Conservation (phyloP, 2,113 vertebrate genomes). For the Vanacampus margaritifer region DNA sequence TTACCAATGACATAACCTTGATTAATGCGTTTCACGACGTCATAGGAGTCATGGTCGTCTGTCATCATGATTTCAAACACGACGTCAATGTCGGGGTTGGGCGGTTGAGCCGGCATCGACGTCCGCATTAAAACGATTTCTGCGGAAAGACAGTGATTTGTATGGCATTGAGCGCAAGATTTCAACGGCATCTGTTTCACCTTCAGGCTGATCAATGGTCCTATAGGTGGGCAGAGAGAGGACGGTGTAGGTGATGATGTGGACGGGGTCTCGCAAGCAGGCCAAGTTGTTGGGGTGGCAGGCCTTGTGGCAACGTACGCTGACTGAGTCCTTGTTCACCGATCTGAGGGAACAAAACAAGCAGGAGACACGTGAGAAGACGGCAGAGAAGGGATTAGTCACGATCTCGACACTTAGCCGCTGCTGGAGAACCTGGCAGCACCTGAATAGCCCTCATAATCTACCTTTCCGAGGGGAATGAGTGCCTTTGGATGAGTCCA, state of each 20-base stretch:
- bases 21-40: slow-evolving; percentile 29
- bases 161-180: not conserved
- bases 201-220: slow-evolving; percentile 22
- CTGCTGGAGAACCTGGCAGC: slow-evolving; percentile 31
- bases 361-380: not conserved
- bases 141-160: slow-evolving; percentile 19
- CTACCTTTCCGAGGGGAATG: slow-evolving; percentile 26
- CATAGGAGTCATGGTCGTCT: slow-evolving; percentile 44
- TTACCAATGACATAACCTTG: slow-evolving; percentile 49
- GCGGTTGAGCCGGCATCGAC: not conserved
- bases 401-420: not conserved
- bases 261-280: slow-evolving; percentile 28
- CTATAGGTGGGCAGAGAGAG: slow-evolving; percentile 47
- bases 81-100: slow-evolving; percentile 18
- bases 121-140: slow-evolving; percentile 52
- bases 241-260: slow-evolving; percentile 39
- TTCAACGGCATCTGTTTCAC: slow-evolving; percentile 16
- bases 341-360: slow-evolving; percentile 10
- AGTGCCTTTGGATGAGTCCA: slow-evolving; percentile 28
- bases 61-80: slow-evolving; percentile 38
- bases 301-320: slow-evolving; percentile 36
- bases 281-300: slow-evolving; percentile 21
- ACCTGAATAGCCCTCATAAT: slow-evolving; percentile 50
- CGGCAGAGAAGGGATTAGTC: not conserved
- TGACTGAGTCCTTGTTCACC: not conserved